phyloP scores from a whole-genome alignment of 2,888 invertebrate genomes.

The Lissocephala sabroskyi region DNA sequence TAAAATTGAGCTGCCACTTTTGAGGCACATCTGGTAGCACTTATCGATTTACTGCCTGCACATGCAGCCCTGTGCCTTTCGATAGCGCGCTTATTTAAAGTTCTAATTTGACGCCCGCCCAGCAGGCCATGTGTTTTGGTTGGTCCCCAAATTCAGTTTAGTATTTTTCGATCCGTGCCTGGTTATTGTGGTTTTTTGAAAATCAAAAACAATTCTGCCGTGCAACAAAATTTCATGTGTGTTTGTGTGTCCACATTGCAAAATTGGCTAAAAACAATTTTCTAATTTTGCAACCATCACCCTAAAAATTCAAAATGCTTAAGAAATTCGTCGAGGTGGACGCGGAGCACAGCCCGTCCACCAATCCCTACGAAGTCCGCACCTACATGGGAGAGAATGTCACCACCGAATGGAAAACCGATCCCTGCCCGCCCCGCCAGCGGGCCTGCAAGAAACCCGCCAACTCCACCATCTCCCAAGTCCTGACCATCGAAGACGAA shows the following conservation, averaged over 20 bases:
- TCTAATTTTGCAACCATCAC: too few relatives aligned
- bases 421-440: conserved; percentile 41
- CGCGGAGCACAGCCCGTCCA: conserved; percentile 48
- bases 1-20: too few relatives aligned
- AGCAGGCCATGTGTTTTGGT: too few relatives aligned
- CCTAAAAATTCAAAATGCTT: conserved; percentile 54
- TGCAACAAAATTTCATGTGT: conserved; percentile 35
- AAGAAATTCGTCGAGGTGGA: conserved; percentile 65
- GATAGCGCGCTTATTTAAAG: too few relatives aligned
- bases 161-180: conserved; percentile 1
- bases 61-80: too few relatives aligned
- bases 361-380: conserved; percentile 64
- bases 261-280: conserved; percentile 18
- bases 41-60: too few relatives aligned
- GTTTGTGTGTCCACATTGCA: conserved; percentile 9
- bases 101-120: too few relatives aligned
- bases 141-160: too few relatives aligned
- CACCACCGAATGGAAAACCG: conserved; percentile 44
- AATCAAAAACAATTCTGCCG: conserved; percentile 12
- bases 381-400: conserved; percentile 59
- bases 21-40: too few relatives aligned
- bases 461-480: conserved; percentile 50
- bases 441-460: conserved; percentile 43
- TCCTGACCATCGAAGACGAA: conserved; percentile 65
- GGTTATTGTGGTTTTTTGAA: neutral